Conservation (phyloP, 1,140 invertebrate species). For the Drosophila dunni region DNA sequence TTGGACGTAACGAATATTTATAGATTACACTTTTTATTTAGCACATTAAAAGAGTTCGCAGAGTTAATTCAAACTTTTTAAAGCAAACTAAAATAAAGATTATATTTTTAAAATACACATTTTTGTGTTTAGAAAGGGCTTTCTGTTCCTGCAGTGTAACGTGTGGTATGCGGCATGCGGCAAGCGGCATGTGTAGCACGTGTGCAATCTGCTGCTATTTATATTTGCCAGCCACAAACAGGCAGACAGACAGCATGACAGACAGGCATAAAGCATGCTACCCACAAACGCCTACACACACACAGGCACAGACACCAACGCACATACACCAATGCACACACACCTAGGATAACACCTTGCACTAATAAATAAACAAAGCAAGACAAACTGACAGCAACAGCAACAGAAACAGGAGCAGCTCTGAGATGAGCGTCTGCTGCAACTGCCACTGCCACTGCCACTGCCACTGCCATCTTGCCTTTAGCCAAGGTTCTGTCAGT, state of each 20-base stretch:
- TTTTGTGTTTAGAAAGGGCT: too few relatives aligned
- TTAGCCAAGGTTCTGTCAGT: constrained; percentile 38
- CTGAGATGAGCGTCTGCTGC: constrained; percentile 11
- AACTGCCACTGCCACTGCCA: constrained; percentile 9
- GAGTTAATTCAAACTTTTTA: too few relatives aligned
- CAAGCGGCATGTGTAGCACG: constrained; percentile 38
- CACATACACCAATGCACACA: constrained; percentile 3
- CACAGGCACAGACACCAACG: constrained; percentile 28
- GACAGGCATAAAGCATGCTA: constrained; percentile 25
- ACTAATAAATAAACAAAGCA: constrained; percentile 76
- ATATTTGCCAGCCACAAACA: constrained; percentile 76
- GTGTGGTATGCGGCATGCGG: constrained; percentile 1
- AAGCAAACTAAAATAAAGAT: too few relatives aligned
- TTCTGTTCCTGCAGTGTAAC: too few relatives aligned
- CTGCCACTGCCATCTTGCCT: constrained; percentile 5
- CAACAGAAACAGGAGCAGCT: constrained; percentile 12
- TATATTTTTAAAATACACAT: too few relatives aligned
- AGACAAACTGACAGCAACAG: constrained; percentile 32
- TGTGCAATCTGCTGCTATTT: constrained; percentile 47
- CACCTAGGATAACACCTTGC: constrained; percentile 52
- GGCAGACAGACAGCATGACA: constrained; percentile 43
- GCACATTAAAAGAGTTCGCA: too few relatives aligned
- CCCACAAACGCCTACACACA: constrained; percentile 2
- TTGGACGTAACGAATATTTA: too few relatives aligned
- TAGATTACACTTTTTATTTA: too few relatives aligned